phyloP scores from a whole-genome alignment of 2,113 vertebrate genomes.

The Tonatia bakeri region DNA sequence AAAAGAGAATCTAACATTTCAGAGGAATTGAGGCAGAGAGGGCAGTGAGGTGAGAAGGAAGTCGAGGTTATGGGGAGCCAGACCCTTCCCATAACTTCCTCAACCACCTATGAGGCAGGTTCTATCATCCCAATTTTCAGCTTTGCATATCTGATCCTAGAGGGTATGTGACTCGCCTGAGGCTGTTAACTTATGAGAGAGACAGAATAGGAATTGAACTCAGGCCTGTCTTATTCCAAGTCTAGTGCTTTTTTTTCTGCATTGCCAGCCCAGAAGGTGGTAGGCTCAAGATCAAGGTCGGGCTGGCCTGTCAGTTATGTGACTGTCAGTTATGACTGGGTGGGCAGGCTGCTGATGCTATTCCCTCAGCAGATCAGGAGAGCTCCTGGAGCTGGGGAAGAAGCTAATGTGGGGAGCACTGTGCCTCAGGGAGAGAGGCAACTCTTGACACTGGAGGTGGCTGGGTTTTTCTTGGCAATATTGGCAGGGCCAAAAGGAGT shows the following conservation, averaged over 20 bases:
- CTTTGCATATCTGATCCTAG: not conserved
- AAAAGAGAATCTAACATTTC: not conserved
- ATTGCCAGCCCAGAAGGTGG: not conserved
- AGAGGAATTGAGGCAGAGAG: not conserved
- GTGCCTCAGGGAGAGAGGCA: too few relatives aligned
- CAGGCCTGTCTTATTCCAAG: not conserved
- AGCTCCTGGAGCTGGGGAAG: not conserved
- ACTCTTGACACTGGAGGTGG: not conserved
- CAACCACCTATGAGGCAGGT: not conserved
- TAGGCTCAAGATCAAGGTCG: not conserved
- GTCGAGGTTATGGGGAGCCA: not conserved
- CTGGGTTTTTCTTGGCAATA: not conserved
- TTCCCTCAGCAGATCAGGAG: not conserved
- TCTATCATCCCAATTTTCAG: not conserved
- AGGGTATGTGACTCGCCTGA: not conserved
- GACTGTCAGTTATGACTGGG: not conserved
- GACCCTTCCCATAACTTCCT: not conserved
- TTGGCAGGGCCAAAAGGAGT: too few relatives aligned
- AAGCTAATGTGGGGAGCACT: accelerated
- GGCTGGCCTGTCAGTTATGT: not conserved
- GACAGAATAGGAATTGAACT: not conserved
- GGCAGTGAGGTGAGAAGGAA: not conserved
- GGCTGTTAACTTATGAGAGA: not conserved
- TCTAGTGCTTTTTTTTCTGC: not conserved
- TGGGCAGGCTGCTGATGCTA: not conserved